Percentiles rank a stretch among this genome's conserved stretches.
phyloP scores from a whole-genome alignment of 2,113 vertebrate genomes.

The Jacana jacana region DNA sequence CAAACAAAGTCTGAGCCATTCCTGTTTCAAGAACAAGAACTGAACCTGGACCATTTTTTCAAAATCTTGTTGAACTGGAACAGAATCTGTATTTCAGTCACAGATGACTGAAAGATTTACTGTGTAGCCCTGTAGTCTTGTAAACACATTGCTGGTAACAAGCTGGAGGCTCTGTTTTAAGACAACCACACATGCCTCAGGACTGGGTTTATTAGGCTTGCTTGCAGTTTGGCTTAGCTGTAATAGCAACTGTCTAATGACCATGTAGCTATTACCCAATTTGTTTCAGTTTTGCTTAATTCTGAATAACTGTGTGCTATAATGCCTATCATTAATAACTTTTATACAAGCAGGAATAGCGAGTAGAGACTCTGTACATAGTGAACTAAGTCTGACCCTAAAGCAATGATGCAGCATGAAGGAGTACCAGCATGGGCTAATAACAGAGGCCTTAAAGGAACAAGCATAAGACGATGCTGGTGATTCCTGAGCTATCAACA shows the following conservation, averaged over 20 bases:
- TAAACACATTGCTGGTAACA: neutral
- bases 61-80: neutral
- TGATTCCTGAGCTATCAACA: neutral
- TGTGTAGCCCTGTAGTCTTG: neutral
- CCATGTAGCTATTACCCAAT: neutral
- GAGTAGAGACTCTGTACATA: neutral
- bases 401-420: neutral
- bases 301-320: neutral
- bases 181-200: neutral
- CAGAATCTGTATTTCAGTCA: neutral
- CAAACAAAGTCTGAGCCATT: neutral
- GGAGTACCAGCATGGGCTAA: neutral
- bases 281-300: neutral
- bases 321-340: neutral
- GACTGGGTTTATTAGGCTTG: neutral
- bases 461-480: neutral
- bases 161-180: neutral
- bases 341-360: neutral
- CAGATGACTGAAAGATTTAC: conserved; percentile 7
- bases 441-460: neutral
- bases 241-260: neutral
- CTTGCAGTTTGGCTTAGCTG: neutral
- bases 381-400: neutral
- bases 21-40: neutral
- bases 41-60: neutral